phyloP scores from a whole-genome alignment of 1,140 invertebrate genomes.

The Euwallacea similis region DNA sequence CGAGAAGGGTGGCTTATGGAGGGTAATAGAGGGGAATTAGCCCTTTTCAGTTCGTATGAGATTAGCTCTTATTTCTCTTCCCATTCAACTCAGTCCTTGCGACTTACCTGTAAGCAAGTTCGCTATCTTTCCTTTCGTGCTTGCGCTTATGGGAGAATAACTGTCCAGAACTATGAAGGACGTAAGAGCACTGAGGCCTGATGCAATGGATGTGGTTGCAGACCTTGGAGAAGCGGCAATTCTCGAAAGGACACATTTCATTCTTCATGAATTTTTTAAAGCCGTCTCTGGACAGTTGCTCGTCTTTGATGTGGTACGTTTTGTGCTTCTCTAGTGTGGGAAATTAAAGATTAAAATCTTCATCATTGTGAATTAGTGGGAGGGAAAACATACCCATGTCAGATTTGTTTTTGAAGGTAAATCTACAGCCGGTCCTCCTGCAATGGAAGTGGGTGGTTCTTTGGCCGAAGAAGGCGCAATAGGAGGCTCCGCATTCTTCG shows the following conservation, averaged over 20 bases:
- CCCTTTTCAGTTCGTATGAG: not conserved
- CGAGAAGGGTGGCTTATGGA: no score
- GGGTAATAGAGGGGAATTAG: no score
- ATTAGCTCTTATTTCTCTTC: no score
- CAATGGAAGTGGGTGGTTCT: constrained; percentile 98
- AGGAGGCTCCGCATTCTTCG: constrained; percentile 83
- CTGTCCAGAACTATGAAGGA: constrained; percentile 93
- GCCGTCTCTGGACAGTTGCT: constrained; percentile 91
- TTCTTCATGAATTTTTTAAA: constrained; percentile 99
- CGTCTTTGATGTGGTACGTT: constrained; percentile 97
- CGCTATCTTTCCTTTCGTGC: constrained; percentile 90
- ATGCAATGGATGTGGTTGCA: constrained; percentile 99
- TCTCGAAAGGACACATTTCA: constrained; percentile 87
- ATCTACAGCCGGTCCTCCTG: constrained; percentile 83
- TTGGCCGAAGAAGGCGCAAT: constrained; percentile 93
- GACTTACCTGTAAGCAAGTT: constrained; percentile 67
- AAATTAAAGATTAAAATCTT: not conserved
- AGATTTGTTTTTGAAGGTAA: constrained; percentile 98
- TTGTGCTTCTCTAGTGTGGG: constrained; percentile 90
- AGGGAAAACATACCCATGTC: constrained; percentile 86
- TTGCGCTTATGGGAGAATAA: constrained; percentile 98
- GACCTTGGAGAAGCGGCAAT: constrained; percentile 89
- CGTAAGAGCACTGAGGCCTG: constrained; percentile 90
- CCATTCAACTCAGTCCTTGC: no score
- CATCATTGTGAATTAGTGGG: constrained; percentile 13